Base-by-base conservation (phyloP, 2,113 vertebrate genomes). In the Gopherus evgoodei region DNA sequence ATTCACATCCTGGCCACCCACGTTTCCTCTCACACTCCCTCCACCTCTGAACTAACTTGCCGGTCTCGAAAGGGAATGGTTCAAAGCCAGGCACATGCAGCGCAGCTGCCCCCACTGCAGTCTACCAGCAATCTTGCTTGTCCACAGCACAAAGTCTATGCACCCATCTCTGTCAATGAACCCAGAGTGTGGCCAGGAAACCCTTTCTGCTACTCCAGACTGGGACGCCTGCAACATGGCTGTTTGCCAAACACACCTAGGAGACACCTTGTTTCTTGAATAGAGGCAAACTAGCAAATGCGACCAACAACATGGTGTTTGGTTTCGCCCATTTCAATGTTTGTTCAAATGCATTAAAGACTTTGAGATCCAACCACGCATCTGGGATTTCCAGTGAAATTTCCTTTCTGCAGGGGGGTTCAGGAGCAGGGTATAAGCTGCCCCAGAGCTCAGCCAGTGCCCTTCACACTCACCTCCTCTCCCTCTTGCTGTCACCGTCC, bases 311-410 rank as follows among this genome's bases (percentile, higher is more conserved):
- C 3, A 0, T 65, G 29, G 83, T 38, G 65, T 44, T 94, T 35
- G 31, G 0, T 93, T 95, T 91, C 57, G 6, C 21, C 38, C 12
- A 1, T 25, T 72, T 75, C n/a, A 38, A 75, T 24, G 9, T 38
- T 75, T 42, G 52, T 53, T 53, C 52, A 53, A 75, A 42, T 38
- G 5, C 8, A 75, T 42, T 75, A 62, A 81, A 29, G 8, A 5
- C 69, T 93, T 69, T 35, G 7, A 84, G 72, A 11, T 47, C 69
- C n/a, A 90, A 83, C 7, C 54, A 53, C 10, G 19, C 13, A 59
- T 14, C 42, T 1, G 8, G 53, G 80, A 54, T 89, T 92, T 94
- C n/a, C 87, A 65, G 52, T 76, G 89, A 86, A 54, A 50, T 50
- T 50, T 13, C 76, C 24, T n/a, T 44, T 8, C 42, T 84, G 29